Evolutionary conservation across 2,888 invertebrate species (phyloP).

Genomic region (Hymenopus coronatus): DNA sequence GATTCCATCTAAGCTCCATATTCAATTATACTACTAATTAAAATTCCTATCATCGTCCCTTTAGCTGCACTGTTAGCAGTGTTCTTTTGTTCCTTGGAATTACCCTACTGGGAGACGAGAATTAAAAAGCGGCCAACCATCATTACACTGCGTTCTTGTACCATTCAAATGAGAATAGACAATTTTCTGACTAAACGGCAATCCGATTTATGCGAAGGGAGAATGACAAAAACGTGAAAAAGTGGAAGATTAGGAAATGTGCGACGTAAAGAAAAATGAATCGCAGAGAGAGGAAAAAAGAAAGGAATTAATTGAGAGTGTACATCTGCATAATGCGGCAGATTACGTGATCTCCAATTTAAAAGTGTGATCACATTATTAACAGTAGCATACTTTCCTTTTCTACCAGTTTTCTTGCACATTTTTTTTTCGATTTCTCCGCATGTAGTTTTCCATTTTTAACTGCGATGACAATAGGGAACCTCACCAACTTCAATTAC

Average conservation of each 20-base stretch:
- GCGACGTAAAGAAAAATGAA: background rate
- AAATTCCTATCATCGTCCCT: background rate
- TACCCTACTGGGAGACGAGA: background rate
- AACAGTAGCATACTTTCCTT: background rate
- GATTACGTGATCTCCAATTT: conserved; percentile 2
- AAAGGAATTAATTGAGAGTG: background rate
- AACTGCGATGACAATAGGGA: too few relatives aligned
- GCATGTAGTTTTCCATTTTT: too few relatives aligned
- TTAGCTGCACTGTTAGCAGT: background rate
- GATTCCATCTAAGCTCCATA: background rate
- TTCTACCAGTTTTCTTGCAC: background rate
- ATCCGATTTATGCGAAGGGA: background rate
- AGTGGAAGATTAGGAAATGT: background rate
- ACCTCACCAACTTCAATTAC: too few relatives aligned
- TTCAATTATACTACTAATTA: background rate
- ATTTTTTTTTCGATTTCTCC: background rate
- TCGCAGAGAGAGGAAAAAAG: background rate
- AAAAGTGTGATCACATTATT: conserved; percentile 2
- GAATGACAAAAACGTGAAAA: background rate
- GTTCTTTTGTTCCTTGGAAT: background rate
- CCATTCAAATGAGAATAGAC: background rate
- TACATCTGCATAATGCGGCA: background rate
- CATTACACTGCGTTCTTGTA: background rate
- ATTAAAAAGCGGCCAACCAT: background rate
- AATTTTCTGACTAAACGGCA: background rate